Conservation (phyloP, 2,888 invertebrate genomes). For the Drosophila tanythrix region DNA sequence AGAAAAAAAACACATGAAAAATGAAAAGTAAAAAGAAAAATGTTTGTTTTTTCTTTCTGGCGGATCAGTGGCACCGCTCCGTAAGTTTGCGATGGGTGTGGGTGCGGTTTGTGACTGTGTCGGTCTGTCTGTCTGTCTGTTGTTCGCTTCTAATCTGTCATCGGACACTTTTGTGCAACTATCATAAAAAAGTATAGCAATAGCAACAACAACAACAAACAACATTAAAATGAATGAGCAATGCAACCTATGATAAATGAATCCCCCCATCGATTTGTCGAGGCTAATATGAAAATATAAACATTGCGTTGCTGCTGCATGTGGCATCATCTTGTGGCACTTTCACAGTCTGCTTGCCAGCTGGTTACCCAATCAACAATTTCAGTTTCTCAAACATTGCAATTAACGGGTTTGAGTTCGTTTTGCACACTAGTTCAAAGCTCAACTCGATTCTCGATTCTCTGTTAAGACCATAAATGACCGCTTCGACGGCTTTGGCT, state of each 20-base stretch:
- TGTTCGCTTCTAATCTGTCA: constrained; percentile 69
- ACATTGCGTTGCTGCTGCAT: constrained; percentile 18
- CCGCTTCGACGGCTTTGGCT: constrained; percentile 8
- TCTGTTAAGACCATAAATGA: constrained; percentile 38
- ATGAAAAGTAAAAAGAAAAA: constrained; percentile 16
- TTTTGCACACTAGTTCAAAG: constrained; percentile 21
- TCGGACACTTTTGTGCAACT: constrained; percentile 62
- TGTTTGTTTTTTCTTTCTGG: constrained; percentile 3
- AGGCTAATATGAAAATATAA: constrained; percentile 17
- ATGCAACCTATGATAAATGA: constrained; percentile 17
- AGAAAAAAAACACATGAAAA: not conserved
- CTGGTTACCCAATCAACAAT: constrained; percentile 1
- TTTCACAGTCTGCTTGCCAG: not conserved
- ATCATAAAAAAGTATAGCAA: constrained; percentile 42
- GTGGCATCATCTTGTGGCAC: constrained; percentile 20
- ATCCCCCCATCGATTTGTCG: constrained; percentile 4
- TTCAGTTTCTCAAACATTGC: constrained; percentile 5
- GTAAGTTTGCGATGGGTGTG: constrained; percentile 40
- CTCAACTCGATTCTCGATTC: constrained; percentile 24
- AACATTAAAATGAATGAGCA: not conserved
- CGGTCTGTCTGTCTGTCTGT: constrained; percentile 14
- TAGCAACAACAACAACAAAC: constrained; percentile 3
- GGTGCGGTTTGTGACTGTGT: constrained; percentile 25
- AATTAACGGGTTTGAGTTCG: constrained; percentile 48
- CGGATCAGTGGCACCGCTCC: constrained; percentile 36